Evolutionary conservation across 2,113 vertebrate species (phyloP).

Genomic region (Hypanus sabinus): DNA sequence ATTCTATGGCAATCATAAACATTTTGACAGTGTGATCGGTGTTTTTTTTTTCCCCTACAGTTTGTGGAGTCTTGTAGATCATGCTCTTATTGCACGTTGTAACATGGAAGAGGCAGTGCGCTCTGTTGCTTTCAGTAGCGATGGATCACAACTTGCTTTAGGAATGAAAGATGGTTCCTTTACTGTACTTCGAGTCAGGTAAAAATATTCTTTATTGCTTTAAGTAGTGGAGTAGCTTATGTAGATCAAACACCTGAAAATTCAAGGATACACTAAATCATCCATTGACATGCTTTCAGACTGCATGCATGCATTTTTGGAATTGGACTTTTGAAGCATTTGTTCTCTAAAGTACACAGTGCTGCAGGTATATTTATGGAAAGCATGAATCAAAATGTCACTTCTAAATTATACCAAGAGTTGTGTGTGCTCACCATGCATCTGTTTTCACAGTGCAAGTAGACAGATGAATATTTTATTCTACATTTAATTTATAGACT

Average conservation of each 20-base stretch:
- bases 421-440: too few species aligned
- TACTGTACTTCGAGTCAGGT: slow-evolving; percentile 92
- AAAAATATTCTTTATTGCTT: slow-evolving; percentile 32
- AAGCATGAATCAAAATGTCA: neutral
- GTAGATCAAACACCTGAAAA: neutral
- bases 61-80: slow-evolving; percentile 88
- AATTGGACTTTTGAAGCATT: neutral
- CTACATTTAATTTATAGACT: too few species aligned
- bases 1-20: neutral
- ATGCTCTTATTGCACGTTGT: slow-evolving; percentile 85
- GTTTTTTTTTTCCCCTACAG: slow-evolving; percentile 50
- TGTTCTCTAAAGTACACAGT: neutral
- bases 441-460: too few species aligned
- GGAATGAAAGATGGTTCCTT: slow-evolving; percentile 98
- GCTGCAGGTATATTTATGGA: neutral
- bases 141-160: slow-evolving; percentile 85
- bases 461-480: too few species aligned
- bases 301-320: neutral
- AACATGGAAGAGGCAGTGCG: slow-evolving; percentile 92
- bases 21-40: neutral
- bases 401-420: neutral
- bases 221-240: too few species aligned
- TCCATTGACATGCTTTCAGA: neutral
- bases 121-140: slow-evolving; percentile 83
- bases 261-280: neutral